These are phyloP conservation scores for Dasyprocta punctata DNA, from an alignment of 2,113 vertebrate species.

Conservation along the genomic window DNA sequence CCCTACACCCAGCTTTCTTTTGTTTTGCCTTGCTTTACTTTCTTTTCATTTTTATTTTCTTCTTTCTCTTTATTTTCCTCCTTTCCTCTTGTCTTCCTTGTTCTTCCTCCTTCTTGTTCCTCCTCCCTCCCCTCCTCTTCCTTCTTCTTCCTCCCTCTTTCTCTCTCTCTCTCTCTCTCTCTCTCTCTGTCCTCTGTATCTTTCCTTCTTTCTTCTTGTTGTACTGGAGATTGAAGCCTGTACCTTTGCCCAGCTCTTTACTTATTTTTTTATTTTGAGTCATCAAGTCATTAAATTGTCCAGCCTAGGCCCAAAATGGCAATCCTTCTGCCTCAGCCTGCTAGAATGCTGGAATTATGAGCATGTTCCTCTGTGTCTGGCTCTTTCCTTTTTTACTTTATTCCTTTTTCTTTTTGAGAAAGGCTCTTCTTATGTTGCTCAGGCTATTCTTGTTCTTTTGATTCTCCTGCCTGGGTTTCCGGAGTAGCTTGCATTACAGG, in stretches of 20 bases:
- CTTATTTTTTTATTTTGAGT: background rate
- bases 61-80: no score
- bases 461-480: background rate
- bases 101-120: no score
- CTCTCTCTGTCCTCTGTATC: no score
- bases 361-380: background rate
- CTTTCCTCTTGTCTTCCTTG: no score
- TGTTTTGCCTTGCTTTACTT: no score
- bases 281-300: background rate
- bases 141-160: no score
- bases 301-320: background rate
- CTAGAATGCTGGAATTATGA: background rate
- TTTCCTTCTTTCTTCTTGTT: no score
- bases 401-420: background rate
- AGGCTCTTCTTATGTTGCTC: background rate
- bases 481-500: background rate
- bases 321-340: background rate
- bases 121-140: no score
- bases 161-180: no score
- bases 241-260: background rate
- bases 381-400: background rate
- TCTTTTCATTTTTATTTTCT: no score
- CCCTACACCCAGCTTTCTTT: no score
- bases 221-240: no score
- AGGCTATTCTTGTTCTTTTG: background rate